Evolutionary conservation across 2,888 invertebrate genomes (phyloP).

Genomic region (Calliopum simillimum): DNA sequence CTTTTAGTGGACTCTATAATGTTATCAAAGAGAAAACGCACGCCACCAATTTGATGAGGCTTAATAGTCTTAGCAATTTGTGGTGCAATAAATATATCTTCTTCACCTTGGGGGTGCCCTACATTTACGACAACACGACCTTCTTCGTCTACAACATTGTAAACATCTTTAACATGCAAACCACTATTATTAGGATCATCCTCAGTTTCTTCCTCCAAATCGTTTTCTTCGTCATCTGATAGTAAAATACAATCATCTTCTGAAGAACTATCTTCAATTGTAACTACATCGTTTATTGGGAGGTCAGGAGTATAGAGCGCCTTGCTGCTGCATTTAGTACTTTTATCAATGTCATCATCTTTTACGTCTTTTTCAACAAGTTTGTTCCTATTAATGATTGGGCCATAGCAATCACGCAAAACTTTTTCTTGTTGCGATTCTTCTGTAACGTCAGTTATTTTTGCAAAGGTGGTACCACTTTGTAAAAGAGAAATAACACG

Average conservation of each 20-base stretch:
- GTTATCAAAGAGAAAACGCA: conserved; percentile 95
- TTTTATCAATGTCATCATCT: too few relatives aligned
- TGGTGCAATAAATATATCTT: conserved; percentile 91
- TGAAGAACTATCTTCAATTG: conserved; percentile 79
- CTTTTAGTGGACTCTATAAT: conserved; percentile 93
- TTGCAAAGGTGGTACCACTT: conserved; percentile 73
- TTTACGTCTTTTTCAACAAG: too few relatives aligned
- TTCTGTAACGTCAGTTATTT: conserved; percentile 33
- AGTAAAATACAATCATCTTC: conserved; percentile 90
- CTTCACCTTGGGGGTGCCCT: conserved; percentile 90
- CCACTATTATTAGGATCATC: conserved; percentile 93
- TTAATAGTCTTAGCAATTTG: conserved; percentile 92
- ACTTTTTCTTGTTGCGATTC: conserved; percentile 7
- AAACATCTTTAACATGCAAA: conserved; percentile 91
- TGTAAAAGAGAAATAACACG: conserved; percentile 79
- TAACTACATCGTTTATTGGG: conserved; percentile 69
- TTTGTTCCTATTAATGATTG: too few relatives aligned
- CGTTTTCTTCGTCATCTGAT: conserved; percentile 83
- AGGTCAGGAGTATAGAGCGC: conserved; percentile 26
- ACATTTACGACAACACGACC: conserved; percentile 94
- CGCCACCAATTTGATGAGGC: conserved; percentile 97
- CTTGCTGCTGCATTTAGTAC: neutral
- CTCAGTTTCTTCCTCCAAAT: conserved; percentile 81
- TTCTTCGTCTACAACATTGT: conserved; percentile 90
- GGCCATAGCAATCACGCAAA: too few relatives aligned